Base-by-base conservation (phyloP, 2,888 invertebrate species). In the Muschampia plurimacula region DNA sequence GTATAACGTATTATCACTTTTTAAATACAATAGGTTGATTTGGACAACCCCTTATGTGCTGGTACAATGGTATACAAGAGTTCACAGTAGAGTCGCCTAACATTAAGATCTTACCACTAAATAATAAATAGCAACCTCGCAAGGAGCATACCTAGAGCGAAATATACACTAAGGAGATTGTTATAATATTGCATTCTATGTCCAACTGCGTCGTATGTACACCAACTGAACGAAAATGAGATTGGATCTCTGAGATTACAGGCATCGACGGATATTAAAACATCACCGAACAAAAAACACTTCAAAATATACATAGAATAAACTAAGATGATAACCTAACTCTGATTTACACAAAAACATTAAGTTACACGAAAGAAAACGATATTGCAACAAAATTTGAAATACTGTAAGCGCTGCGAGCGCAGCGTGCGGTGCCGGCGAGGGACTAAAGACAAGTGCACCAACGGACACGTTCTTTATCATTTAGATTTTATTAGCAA, bases 191-290 rank as follows among this genome's bases (percentile, higher is more conserved):
- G 91, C 90, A 87, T 90, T 84, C 85, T 86, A 87, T 86, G 85
- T 85, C 86, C 85, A 84, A 84, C 84, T 80, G 74, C 75, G 84
- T 90, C 73, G 84, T 90, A 89, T 91, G 81, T 89, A 90, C 93
- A 91, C 84, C 80, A 83, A 63, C 60, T 83, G 85, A 87, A 87
- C 85, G 82, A 84, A 57, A 57, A 79, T 86, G 93, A 94, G 93
- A 94, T 93, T 92, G 91, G 83, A 91, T 92, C 93, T 91, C 94
- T 89, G 93, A 93, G 93, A 93, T 92, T 92, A 86, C 86, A 85
- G 81, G 83, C 86, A 80, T 83, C 89, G 88, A 88, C 89, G 90
- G 89, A 88, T 86, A 89, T 87, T 88, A 83, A 82, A 81, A 77
- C 76, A 78, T 83, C 85, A 83, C 78, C 79, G 83, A 83, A 85